phyloP scores from a whole-genome alignment of 37 sponge, comb jelly and placozoan genomes.

The Lycopodina hypogea region DNA sequence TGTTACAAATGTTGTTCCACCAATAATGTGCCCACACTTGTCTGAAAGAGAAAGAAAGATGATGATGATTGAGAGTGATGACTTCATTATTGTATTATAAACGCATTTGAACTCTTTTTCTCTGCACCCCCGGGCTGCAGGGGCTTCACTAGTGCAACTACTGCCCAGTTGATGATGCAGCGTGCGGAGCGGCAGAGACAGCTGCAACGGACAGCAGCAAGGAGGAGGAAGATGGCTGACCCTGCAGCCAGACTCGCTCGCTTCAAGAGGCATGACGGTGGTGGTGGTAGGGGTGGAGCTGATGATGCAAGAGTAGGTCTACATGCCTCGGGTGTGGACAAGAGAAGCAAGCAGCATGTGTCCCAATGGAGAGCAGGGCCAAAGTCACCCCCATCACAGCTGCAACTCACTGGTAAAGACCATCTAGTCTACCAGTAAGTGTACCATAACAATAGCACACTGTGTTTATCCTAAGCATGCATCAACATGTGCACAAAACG shows the following conservation, averaged over 20 bases:
- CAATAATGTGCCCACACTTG: no score
- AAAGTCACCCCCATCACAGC: background rate
- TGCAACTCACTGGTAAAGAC: background rate
- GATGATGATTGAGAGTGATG: no score
- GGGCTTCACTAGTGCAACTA: constrained; percentile 21
- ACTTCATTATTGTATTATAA: no score
- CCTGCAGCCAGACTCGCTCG: constrained; percentile 20
- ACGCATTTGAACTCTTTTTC: no score
- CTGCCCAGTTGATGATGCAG: constrained; percentile 40
- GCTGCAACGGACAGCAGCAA: background rate
- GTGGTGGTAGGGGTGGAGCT: no score
- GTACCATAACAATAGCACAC: background rate
- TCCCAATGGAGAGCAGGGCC: background rate
- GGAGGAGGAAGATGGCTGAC: constrained; percentile 41
- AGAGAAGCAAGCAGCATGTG: background rate
- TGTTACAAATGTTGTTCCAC: no score
- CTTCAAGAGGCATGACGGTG: constrained; percentile 22
- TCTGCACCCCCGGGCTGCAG: constrained; percentile 14
- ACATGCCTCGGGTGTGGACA: background rate
- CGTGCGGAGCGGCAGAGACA: constrained; percentile 38
- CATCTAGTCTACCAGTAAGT: constrained; percentile 1
- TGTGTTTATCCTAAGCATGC: background rate
- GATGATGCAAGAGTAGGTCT: no score
- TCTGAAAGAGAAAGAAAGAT: no score
- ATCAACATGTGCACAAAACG: no score